Percentiles rank a stretch among this genome's conserved stretches.
These are phyloP conservation scores for Falco punctatus DNA, from an alignment of 2,113 vertebrate genomes.

Conservation along the genomic window DNA sequence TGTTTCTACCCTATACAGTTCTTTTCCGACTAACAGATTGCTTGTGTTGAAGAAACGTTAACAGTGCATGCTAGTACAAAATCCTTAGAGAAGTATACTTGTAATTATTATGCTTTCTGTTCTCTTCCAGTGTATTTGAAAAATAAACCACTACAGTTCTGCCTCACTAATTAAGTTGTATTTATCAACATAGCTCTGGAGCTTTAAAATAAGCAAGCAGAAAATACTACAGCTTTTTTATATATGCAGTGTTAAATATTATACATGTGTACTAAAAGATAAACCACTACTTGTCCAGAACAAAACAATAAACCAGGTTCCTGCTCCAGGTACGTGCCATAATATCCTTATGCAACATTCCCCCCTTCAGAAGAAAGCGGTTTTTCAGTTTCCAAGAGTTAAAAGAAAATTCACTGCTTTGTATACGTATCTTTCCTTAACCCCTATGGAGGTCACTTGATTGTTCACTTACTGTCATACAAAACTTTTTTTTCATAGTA, in stretches of 20 bases:
- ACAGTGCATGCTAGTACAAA: background rate
- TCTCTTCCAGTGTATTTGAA: background rate
- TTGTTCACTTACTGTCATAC: background rate
- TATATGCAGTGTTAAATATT: background rate
- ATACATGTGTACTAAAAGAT: background rate
- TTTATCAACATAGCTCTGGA: background rate
- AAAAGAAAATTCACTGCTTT: background rate
- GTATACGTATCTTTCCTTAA: background rate
- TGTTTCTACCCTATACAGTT: background rate
- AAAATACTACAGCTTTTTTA: background rate
- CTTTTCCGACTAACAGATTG: background rate
- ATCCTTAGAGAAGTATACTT: background rate
- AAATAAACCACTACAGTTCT: background rate
- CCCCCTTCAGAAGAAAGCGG: background rate
- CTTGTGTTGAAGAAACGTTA: background rate
- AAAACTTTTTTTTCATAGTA: background rate
- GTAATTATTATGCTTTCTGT: background rate
- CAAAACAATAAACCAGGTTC: background rate
- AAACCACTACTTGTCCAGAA: background rate
- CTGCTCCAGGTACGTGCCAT: background rate
- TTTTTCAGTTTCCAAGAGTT: background rate
- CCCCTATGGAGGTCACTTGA: background rate
- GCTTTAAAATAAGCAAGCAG: background rate
- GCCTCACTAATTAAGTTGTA: background rate
- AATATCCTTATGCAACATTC: background rate